Percentiles rank a stretch among this genome's conserved stretches.
These are phyloP conservation scores for Venusia cambrica DNA, from an alignment of 2,888 invertebrate genomes.

Conservation along the genomic window DNA sequence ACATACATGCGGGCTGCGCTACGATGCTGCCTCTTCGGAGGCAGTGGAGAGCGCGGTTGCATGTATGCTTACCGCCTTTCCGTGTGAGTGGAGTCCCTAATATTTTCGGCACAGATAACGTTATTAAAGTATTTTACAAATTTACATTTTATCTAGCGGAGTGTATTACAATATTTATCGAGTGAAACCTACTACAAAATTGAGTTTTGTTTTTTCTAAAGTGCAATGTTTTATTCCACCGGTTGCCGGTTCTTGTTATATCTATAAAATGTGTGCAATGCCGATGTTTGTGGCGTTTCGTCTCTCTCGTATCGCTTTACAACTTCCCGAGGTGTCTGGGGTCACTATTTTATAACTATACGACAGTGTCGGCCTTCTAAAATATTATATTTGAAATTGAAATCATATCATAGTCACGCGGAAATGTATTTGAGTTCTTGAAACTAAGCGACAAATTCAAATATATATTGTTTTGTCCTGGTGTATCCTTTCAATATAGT, in stretches of 20 bases:
- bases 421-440: slow-evolving; percentile 11
- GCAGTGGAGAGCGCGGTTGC: slow-evolving; percentile 36
- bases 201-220: slow-evolving; percentile 79
- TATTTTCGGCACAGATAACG: slow-evolving; percentile 76
- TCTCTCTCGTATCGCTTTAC: slow-evolving; percentile 42
- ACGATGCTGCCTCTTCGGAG: slow-evolving; percentile 14
- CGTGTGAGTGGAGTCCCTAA: slow-evolving; percentile 78
- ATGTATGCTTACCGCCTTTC: slow-evolving; percentile 58
- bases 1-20: slow-evolving; percentile 49
- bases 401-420: slow-evolving; percentile 16
- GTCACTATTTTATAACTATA: slow-evolving; percentile 32
- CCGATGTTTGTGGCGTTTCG: slow-evolving; percentile 52
- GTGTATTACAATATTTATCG: slow-evolving; percentile 80
- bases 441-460: slow-evolving; percentile 8
- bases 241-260: slow-evolving; percentile 77
- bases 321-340: slow-evolving; percentile 47
- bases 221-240: slow-evolving; percentile 80
- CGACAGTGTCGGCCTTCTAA: slow-evolving; percentile 13
- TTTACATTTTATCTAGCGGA: slow-evolving; percentile 80
- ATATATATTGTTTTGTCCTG: too few species aligned
- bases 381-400: slow-evolving; percentile 21
- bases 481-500: too few species aligned
- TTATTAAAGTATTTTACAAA: slow-evolving; percentile 79
- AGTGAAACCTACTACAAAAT: slow-evolving; percentile 80
- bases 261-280: slow-evolving; percentile 67